Evolutionary conservation across 2,113 vertebrate species (phyloP).

Genomic region (Pelecanus crispus): DNA sequence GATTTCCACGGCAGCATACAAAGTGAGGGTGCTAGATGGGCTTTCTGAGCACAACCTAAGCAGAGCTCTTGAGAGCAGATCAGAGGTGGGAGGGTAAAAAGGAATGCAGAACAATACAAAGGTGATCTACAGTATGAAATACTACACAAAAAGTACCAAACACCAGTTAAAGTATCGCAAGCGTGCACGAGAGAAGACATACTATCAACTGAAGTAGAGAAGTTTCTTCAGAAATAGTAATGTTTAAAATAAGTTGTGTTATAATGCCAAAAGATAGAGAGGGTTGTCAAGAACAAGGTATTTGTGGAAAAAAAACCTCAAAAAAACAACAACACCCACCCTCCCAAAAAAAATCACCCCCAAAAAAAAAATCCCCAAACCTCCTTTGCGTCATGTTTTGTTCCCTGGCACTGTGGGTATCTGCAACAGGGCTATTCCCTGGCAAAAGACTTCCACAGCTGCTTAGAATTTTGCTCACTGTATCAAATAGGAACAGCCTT

Average conservation of each 20-base stretch:
- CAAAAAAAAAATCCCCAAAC: background rate
- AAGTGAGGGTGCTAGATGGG: background rate
- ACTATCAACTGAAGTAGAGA: background rate
- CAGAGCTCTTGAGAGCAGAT: background rate
- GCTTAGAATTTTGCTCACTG: background rate
- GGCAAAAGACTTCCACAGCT: background rate
- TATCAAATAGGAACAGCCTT: background rate
- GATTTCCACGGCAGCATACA: background rate
- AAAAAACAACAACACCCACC: background rate
- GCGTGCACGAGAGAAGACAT: rapidly evolving
- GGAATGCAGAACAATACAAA: background rate
- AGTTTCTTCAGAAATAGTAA: background rate
- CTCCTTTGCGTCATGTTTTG: background rate
- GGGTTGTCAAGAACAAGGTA: background rate
- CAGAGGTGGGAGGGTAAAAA: background rate
- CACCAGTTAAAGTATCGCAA: background rate
- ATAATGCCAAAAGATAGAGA: background rate
- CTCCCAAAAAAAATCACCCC: background rate
- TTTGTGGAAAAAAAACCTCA: too few species aligned
- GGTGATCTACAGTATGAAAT: background rate
- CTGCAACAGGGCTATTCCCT: background rate
- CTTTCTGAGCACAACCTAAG: background rate
- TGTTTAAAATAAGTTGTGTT: background rate
- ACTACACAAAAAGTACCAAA: background rate
- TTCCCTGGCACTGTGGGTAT: background rate